These are phyloP conservation scores for Miichthys miiuy DNA, from an alignment of 2,797 vertebrate species.

Conservation along the genomic window DNA sequence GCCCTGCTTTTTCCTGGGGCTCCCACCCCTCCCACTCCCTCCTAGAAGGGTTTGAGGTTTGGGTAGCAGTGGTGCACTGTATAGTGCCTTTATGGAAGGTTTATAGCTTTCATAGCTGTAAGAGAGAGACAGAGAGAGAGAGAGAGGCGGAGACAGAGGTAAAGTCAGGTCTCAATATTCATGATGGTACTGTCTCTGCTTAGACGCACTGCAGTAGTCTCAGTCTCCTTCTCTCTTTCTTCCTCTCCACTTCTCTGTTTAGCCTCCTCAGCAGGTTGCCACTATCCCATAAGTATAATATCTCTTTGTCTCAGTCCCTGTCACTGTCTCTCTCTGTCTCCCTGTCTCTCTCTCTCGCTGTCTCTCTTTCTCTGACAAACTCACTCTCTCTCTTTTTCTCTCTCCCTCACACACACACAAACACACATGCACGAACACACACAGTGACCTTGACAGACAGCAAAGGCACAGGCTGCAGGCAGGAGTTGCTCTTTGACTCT, in stretches of 20 bases:
- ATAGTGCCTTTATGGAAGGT: too few species aligned
- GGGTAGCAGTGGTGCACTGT: too few species aligned
- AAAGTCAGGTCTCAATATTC: conserved; percentile 49
- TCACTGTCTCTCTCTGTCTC: background rate
- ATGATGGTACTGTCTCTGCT: conserved; percentile 41
- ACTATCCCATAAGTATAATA: conserved; percentile 50
- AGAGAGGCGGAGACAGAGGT: conserved; percentile 19
- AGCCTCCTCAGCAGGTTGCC: conserved; percentile 67
- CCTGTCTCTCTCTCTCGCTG: background rate
- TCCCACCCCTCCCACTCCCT: too few species aligned
- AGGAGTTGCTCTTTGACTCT: conserved; percentile 60
- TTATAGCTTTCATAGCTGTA: too few species aligned
- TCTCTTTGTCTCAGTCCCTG: background rate
- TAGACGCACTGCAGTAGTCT: conserved; percentile 70
- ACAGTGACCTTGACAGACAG: conserved; percentile 64
- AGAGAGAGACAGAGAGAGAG: too few species aligned
- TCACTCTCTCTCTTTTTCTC: too few species aligned
- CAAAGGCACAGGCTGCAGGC: conserved; percentile 35
- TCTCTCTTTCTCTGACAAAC: background rate
- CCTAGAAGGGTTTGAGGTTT: too few species aligned
- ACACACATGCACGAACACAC: conserved; percentile 33
- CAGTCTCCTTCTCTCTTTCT: conserved; percentile 50
- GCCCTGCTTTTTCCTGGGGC: too few species aligned
- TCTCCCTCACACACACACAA: conserved; percentile 34
- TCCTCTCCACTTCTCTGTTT: conserved; percentile 41